These are phyloP conservation scores for Drosophila subobscura DNA, from an alignment of 1,140 invertebrate species.

Conservation along the genomic window DNA sequence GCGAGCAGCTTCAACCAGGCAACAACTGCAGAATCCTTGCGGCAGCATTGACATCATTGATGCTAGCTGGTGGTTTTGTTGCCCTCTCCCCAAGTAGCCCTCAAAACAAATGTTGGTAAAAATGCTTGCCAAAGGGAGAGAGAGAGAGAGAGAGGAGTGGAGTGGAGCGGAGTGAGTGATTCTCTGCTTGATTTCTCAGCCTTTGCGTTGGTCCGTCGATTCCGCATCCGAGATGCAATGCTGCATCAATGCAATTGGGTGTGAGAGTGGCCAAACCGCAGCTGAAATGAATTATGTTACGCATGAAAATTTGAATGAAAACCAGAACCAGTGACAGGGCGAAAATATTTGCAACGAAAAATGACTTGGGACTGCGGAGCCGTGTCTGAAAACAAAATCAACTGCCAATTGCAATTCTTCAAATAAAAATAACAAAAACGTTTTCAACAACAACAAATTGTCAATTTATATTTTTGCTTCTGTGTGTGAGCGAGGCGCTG, in stretches of 20 bases:
- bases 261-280: slow-evolving; percentile 13
- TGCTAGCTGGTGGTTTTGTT: no score
- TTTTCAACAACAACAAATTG: slow-evolving; percentile 20
- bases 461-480: not conserved
- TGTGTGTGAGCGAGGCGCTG: no score
- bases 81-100: not conserved
- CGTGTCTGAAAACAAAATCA: slow-evolving; percentile 33
- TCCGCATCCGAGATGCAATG: no score
- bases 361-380: not conserved
- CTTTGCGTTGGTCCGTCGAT: no score
- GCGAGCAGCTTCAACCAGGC: slow-evolving; percentile 25
- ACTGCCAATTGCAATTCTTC: slow-evolving; percentile 53
- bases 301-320: slow-evolving; percentile 46
- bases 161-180: no score
- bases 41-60: slow-evolving; percentile 44
- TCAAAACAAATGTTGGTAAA: no score
- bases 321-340: slow-evolving; percentile 28
- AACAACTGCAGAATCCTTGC: slow-evolving; percentile 54
- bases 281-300: slow-evolving; percentile 58
- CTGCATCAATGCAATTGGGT: no score
- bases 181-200: no score
- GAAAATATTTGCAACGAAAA: not conserved
- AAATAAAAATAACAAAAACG: slow-evolving; percentile 37
- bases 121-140: no score
- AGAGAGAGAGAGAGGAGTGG: no score